Conservation (phyloP, 2,888 invertebrate genomes). For the Meteorus colon region DNA sequence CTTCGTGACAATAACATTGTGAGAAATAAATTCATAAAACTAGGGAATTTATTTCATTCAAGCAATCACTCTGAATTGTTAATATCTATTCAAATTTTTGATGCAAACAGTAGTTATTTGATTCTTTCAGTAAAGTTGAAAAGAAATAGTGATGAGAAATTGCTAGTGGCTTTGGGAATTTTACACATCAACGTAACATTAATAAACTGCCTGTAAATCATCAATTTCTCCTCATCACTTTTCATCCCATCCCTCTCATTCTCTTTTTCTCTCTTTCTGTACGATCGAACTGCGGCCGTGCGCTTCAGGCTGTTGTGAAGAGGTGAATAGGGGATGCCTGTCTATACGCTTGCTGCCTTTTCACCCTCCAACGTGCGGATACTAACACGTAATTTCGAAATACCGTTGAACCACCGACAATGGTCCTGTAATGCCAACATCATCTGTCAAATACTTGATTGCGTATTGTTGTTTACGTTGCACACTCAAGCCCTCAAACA, state of each 20-base stretch:
- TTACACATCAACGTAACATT: background rate
- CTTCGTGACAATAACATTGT: no score
- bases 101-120: no score
- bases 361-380: slow-evolving; percentile 28
- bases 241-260: background rate
- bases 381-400: slow-evolving; percentile 60
- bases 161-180: no score
- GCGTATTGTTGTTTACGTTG: slow-evolving; percentile 70
- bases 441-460: slow-evolving; percentile 69
- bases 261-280: background rate
- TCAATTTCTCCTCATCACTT: background rate
- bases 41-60: no score
- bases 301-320: slow-evolving; percentile 11
- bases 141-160: no score
- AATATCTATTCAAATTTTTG: no score
- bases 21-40: no score
- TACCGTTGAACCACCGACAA: slow-evolving; percentile 63
- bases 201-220: background rate
- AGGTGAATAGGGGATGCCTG: slow-evolving; percentile 25
- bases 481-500: slow-evolving; percentile 47
- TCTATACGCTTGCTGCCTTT: slow-evolving; percentile 13
- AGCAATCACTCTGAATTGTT: no score
- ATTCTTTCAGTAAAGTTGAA: no score
- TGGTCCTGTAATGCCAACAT: slow-evolving; percentile 65
- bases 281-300: background rate